These are phyloP conservation scores for Venturia canescens DNA, from an alignment of 1,140 invertebrate genomes.

Conservation along the genomic window DNA sequence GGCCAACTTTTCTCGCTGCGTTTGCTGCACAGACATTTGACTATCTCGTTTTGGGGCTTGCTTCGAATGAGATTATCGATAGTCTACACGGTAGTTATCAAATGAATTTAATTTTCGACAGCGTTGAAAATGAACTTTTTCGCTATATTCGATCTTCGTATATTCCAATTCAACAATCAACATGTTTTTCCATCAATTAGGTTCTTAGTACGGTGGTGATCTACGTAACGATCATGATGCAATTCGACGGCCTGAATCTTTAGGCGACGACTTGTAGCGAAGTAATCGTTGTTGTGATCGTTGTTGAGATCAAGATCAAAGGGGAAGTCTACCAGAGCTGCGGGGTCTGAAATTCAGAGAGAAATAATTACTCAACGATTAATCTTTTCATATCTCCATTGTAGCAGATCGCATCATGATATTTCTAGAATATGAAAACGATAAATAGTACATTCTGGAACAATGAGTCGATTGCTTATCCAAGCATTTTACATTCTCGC, in stretches of 20 bases:
- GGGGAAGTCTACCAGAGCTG: too few species aligned
- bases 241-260: conserved; percentile 3
- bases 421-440: too few species aligned
- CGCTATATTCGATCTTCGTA: too few species aligned
- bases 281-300: too few species aligned
- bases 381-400: background rate
- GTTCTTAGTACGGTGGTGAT: background rate
- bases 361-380: background rate
- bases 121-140: too few species aligned
- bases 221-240: conserved; percentile 22
- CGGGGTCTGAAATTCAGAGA: too few species aligned
- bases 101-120: too few species aligned
- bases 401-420: background rate
- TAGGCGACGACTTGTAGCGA: background rate
- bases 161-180: too few species aligned
- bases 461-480: conserved; percentile 26
- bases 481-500: conserved; percentile 3
- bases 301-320: too few species aligned
- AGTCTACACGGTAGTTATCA: conserved; percentile 2
- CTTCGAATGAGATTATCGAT: background rate
- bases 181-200: background rate
- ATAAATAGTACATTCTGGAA: background rate
- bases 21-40: conserved; percentile 24
- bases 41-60: conserved; percentile 1
- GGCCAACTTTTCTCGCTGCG: conserved; percentile 27